Percentiles rank a stretch among this genome's conserved stretches.
phyloP scores from a whole-genome alignment of 2,113 vertebrate species.

The Pituophis catenifer region DNA sequence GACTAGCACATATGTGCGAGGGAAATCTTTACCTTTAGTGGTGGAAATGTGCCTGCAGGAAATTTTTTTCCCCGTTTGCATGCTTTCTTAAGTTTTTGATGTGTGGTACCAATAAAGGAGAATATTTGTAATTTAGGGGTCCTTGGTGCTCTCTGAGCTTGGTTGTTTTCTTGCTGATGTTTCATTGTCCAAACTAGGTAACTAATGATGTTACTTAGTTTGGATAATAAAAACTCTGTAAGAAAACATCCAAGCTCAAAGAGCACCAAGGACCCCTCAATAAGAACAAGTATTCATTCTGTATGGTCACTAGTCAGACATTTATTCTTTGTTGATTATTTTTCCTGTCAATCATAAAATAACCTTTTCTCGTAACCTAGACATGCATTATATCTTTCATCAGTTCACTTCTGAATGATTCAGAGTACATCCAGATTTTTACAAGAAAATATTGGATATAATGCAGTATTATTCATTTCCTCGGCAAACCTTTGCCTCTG shows the following conservation, averaged over 20 bases:
- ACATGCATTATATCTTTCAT: slow-evolving; percentile 15
- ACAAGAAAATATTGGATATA: not conserved
- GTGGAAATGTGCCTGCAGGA: too few relatives aligned
- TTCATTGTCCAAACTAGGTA: too few relatives aligned
- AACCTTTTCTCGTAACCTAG: not conserved
- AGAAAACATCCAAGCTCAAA: not conserved
- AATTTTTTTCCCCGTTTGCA: too few relatives aligned
- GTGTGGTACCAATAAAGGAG: too few relatives aligned
- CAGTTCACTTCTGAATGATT: slow-evolving; percentile 10
- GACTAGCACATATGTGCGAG: too few relatives aligned
- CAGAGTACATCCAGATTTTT: not conserved
- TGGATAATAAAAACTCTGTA: not conserved
- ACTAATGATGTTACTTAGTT: not conserved
- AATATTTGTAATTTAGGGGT: too few relatives aligned
- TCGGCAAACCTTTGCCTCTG: slow-evolving; percentile 6
- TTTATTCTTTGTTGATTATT: not conserved
- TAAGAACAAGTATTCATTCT: not conserved
- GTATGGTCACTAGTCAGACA: not conserved
- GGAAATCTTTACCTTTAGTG: too few relatives aligned
- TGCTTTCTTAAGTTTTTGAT: too few relatives aligned
- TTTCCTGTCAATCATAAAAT: not conserved
- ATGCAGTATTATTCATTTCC: slow-evolving; percentile 4
- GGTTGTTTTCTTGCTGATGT: too few relatives aligned
- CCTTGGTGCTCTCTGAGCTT: too few relatives aligned
- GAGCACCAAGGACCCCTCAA: not conserved